Evolutionary conservation across 2,113 vertebrate genomes (phyloP).

Genomic region (Cyrtonyx montezumae): DNA sequence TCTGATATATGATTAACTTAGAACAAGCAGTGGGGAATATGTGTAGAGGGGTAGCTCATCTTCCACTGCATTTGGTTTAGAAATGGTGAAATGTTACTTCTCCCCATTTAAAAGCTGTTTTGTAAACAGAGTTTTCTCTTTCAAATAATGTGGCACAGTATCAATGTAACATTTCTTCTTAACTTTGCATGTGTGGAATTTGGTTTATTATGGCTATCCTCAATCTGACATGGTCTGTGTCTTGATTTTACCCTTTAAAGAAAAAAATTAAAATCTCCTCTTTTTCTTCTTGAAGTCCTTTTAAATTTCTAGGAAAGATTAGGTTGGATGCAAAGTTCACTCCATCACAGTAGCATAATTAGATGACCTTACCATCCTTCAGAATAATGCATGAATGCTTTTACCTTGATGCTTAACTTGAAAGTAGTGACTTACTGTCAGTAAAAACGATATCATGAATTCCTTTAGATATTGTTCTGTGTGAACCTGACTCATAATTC

Average conservation of each 20-base stretch:
- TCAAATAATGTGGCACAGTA: background rate
- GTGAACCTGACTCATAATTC: background rate
- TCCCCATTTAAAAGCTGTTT: background rate
- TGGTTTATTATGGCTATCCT: background rate
- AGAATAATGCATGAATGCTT: background rate
- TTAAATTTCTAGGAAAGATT: background rate
- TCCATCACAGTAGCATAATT: background rate
- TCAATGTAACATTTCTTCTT: background rate
- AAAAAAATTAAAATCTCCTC: background rate
- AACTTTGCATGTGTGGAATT: background rate
- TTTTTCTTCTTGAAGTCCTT: background rate
- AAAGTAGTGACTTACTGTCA: background rate
- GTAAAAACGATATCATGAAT: background rate
- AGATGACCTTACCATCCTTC: background rate
- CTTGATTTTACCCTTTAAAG: background rate
- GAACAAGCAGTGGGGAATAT: rapidly evolving
- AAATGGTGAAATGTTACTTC: background rate
- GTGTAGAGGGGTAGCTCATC: background rate
- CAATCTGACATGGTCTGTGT: background rate
- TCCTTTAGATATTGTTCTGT: background rate
- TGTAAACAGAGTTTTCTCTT: background rate
- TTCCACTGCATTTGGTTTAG: background rate
- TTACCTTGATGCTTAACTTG: background rate
- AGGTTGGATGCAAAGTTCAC: background rate
- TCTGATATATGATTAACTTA: background rate